Evolutionary conservation across 2,113 vertebrate species (phyloP).

Genomic region (Pterophyllum scalare): DNA sequence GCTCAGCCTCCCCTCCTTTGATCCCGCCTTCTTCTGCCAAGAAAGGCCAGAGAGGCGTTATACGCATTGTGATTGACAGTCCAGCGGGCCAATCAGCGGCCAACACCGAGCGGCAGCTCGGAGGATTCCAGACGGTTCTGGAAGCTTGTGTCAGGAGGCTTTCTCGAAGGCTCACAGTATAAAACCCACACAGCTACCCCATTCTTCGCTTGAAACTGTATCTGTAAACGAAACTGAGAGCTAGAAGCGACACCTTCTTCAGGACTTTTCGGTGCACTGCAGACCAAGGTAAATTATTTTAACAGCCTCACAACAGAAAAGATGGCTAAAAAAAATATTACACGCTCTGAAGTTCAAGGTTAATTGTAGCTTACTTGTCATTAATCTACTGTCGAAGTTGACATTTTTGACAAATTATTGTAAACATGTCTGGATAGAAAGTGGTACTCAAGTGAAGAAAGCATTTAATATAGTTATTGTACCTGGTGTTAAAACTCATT

Average conservation of each 20-base stretch:
- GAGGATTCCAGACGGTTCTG: slow-evolving; percentile 80
- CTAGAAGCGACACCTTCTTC: fast-evolving
- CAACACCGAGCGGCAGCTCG: background rate
- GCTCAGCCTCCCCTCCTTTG: background rate
- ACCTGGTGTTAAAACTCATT: background rate
- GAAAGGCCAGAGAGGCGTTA: background rate
- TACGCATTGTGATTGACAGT: slow-evolving; percentile 51
- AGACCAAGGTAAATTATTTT: slow-evolving; percentile 56
- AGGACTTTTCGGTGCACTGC: background rate
- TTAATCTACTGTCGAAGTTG: background rate
- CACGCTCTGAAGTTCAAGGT: background rate
- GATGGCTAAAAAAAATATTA: background rate
- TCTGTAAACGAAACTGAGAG: fast-evolving
- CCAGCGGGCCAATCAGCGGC: background rate
- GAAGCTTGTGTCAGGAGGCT: slow-evolving; percentile 49
- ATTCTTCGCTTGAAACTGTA: fast-evolving
- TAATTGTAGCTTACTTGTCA: background rate
- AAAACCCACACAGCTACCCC: slow-evolving; percentile 14
- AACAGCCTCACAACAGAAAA: background rate
- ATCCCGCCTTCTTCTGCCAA: slow-evolving; percentile 15
- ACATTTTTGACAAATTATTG: background rate
- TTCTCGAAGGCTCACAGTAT: slow-evolving; percentile 74
- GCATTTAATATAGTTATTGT: background rate
- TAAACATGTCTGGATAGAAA: background rate
- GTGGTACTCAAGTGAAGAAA: background rate